These are phyloP conservation scores for Staurois parvus DNA, from an alignment of 2,797 vertebrate genomes.

Conservation along the genomic window DNA sequence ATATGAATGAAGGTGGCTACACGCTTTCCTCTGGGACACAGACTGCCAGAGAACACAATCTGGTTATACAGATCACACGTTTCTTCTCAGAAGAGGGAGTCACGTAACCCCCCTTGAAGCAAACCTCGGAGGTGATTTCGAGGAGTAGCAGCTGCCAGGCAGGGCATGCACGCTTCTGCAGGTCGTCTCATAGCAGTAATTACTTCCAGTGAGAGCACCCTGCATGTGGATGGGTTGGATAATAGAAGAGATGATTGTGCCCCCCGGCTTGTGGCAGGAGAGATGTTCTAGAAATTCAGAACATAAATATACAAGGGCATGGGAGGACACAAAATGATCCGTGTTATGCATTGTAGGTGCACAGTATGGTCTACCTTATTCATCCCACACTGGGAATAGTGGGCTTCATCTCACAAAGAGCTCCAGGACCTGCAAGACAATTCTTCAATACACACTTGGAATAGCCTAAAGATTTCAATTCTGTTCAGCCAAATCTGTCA, in stretches of 20 bases:
- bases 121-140: not conserved
- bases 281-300: not conserved
- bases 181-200: not conserved
- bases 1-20: conserved; percentile 31
- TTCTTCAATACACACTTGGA: not conserved
- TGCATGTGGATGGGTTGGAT: not conserved
- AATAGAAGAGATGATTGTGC: not conserved
- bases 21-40: not conserved
- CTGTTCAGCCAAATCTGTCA: too few species aligned
- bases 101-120: not conserved
- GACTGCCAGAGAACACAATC: not conserved
- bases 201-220: not conserved
- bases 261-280: not conserved
- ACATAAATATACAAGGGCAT: conserved; percentile 13
- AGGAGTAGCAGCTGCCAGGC: not conserved
- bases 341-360: not conserved
- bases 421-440: not conserved
- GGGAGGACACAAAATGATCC: not conserved
- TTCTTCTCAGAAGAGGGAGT: not conserved
- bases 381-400: not conserved
- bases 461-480: too few species aligned
- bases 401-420: not conserved
- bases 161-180: not conserved
- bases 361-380: not conserved
- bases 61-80: not conserved